Base-by-base conservation (phyloP, 2,888 invertebrate species). In the Zaprionus obscuricornis region DNA sequence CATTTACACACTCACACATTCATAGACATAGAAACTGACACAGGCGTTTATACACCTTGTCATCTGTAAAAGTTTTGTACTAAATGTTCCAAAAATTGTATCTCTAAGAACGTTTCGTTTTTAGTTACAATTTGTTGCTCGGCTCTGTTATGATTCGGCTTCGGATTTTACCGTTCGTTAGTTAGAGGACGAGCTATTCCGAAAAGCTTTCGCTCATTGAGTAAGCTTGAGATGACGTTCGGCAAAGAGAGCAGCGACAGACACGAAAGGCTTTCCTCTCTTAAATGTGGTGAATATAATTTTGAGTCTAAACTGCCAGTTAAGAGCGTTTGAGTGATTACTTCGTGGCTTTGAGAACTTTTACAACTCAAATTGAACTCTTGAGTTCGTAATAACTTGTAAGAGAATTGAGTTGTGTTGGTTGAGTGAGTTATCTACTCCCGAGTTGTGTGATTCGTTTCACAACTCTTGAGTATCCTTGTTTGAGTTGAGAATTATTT, bases 71-170 rank as follows among this genome's bases (percentile, higher is more conserved):
- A 51, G 56, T 56, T 62, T 27, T 79, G 77, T 79, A 60, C 77
- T 78, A 83, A 83, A 69, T 79, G 73, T 69, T 55, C 72, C 66
- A 79, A 83, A 75, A 55, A 34, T 34, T 31, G 33, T 64, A 42
- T 70, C 31, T 27, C 27, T 16, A 10, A 20, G 29, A 70, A 43
- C 55, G 50, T 62, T 31, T 31, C 54, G 26, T 16, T 13, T 24
- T 11, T 3, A 14, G 27, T 27, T 20, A 8, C 18, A 22, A 11
- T 29, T 17, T 4, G 3, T 10, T 10, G 17, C 43, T 43, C 50
- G 51, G 39, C 11, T 45, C 24, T 10, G 10, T 3, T 31, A 18
- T 34, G 4, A 8, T 14, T 51, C 13, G 37, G 17, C 34, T 26
- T 42, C 43, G 57, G 7, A 22, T 7, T 22, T 31, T 20, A 40